These are phyloP conservation scores for Drosophila anomalata DNA, from an alignment of 2,888 invertebrate genomes.

Conservation along the genomic window DNA sequence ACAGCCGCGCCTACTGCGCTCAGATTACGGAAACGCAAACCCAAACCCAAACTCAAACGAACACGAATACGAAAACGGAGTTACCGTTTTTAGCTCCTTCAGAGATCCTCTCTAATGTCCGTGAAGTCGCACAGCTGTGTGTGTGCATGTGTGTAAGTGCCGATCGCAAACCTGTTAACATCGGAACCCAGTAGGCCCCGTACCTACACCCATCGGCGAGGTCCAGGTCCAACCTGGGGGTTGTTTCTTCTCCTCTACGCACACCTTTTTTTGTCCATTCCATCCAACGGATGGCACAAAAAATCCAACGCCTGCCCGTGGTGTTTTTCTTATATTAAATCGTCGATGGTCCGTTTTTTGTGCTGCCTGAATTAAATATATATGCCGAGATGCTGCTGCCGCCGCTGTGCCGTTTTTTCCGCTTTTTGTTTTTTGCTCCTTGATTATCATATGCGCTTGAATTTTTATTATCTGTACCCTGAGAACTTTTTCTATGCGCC, in stretches of 20 bases:
- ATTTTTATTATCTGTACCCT: constrained; percentile 83
- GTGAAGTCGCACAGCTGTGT: constrained; percentile 76
- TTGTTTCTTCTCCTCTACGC: constrained; percentile 61
- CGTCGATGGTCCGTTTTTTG: constrained; percentile 63
- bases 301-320: constrained; percentile 66
- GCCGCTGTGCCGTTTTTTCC: constrained; percentile 55
- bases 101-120: constrained; percentile 69
- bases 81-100: constrained; percentile 25
- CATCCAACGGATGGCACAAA: constrained; percentile 49
- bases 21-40: constrained; percentile 81
- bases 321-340: constrained; percentile 80
- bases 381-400: constrained; percentile 39
- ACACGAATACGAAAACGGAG: not conserved
- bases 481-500: constrained; percentile 82
- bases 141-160: constrained; percentile 48
- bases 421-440: constrained; percentile 56
- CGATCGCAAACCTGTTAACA: constrained; percentile 82
- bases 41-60: not conserved
- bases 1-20: constrained; percentile 83
- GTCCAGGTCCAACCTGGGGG: constrained; percentile 59
- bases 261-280: constrained; percentile 54
- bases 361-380: constrained; percentile 76
- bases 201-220: constrained; percentile 69
- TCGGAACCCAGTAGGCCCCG: constrained; percentile 76
- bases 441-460: constrained; percentile 81